These are phyloP conservation scores for Caenorhabditis drosophilae DNA, from an alignment of 2,888 invertebrate species.

Conservation along the genomic window DNA sequence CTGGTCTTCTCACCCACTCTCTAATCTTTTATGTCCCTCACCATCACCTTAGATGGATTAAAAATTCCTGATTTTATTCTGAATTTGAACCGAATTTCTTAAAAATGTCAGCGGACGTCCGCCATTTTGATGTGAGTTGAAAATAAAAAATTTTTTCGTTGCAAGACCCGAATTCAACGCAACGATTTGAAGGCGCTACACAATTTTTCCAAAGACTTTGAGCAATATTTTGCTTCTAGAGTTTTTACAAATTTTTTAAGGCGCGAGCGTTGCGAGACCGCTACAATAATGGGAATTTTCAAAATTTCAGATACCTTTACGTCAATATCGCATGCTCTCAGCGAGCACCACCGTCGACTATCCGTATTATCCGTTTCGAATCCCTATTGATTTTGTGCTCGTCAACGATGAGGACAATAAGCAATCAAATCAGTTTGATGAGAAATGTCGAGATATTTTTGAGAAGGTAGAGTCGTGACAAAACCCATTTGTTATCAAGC, in stretches of 20 bases:
- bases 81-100: too few relatives aligned
- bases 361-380: slow-evolving; percentile 55
- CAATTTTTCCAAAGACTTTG: too few relatives aligned
- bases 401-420: slow-evolving; percentile 30
- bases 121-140: not conserved
- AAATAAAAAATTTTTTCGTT: not conserved
- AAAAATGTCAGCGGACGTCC: not conserved
- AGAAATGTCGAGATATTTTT: slow-evolving; percentile 26
- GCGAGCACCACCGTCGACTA: slow-evolving; percentile 44
- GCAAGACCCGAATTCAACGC: not conserved
- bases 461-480: too few relatives aligned
- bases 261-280: too few relatives aligned
- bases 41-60: too few relatives aligned
- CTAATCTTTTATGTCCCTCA: too few relatives aligned
- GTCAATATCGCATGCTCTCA: slow-evolving; percentile 32
- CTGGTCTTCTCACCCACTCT: too few relatives aligned
- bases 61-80: too few relatives aligned
- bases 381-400: slow-evolving; percentile 50
- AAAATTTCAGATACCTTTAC: slow-evolving; percentile 19
- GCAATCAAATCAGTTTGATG: slow-evolving; percentile 7
- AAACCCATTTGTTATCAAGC: too few relatives aligned
- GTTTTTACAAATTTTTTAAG: too few relatives aligned
- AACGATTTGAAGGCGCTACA: too few relatives aligned
- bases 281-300: too few relatives aligned
- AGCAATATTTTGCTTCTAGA: not conserved